Evolutionary conservation across 1,140 invertebrate species (phyloP), one percentile per base, ranked within the genome.

Genomic region (Orius laevigatus): DNA sequence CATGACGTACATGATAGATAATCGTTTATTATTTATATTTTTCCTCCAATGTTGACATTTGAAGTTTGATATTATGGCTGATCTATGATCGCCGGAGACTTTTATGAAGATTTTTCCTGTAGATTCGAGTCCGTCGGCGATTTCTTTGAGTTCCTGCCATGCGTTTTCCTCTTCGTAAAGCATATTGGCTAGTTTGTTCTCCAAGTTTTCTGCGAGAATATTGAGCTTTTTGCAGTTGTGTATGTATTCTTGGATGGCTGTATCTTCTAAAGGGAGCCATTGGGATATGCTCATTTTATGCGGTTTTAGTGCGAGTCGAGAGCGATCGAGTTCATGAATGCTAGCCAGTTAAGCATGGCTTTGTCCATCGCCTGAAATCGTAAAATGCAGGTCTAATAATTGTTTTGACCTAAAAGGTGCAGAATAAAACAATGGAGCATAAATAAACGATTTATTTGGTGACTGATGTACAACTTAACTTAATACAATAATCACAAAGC

Each of bases 1-100:
- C 4, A 53, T 33, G 18, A 58, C 39, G 42, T 58, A 58, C 8
- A 54, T 47, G 18, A 55, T 15, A 33, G 53, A 52, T 19, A 55
- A 41, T 32, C 57, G 48, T 15, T 56, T 48, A n/a, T 50, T 39
- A 25, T 52, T 55, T 5, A 55, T 50, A 15, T 44, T 18, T 15
- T 45, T 34, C 20, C 41, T 45, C 57, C 55, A 58, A 25, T 48
- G 47, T 18, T 20, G 49, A 18, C 47, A 53, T 10, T 42, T 40
- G 33, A 48, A 54, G 12, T 54, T 48, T 16, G 46, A 40, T 8
- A 48, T 16, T 14, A 53, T 39, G 8, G 36, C 42, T 8, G 47
- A 46, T 25, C 48, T 35, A 14, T 53, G 44, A 12, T 53, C 49
- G 16, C 44, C 44, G 3, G 36, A 25, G 10, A 53, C 49, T 31